These are phyloP conservation scores for Semnornis frantzii DNA, from an alignment of 2,113 vertebrate genomes.

Conservation along the genomic window DNA sequence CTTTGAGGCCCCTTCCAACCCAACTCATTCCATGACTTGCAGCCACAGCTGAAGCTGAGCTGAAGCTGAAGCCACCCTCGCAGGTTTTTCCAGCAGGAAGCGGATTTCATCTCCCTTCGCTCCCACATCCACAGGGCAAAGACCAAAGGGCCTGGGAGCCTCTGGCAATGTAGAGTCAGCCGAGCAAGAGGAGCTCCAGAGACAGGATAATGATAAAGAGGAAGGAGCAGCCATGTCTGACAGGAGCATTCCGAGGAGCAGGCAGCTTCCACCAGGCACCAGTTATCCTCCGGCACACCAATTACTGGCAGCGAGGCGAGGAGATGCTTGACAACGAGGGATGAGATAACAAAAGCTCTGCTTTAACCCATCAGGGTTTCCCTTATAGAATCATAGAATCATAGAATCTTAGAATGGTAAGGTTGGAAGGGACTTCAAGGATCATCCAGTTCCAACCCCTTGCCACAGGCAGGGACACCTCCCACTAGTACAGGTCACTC, in stretches of 20 bases:
- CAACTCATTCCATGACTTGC: not conserved
- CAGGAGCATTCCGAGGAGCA: slow-evolving; percentile 19
- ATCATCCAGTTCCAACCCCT: no score
- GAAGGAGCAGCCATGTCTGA: not conserved
- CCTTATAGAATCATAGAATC: not conserved
- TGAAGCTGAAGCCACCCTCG: not conserved
- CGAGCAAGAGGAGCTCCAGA: not conserved
- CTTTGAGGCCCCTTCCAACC: no score
- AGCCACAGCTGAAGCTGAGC: not conserved
- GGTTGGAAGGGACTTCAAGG: no score
- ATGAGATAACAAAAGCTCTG: slow-evolving; percentile 25
- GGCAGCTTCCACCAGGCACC: slow-evolving; percentile 22
- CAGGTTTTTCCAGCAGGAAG: not conserved
- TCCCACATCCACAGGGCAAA: not conserved
- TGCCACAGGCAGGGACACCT: no score
- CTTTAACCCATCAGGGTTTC: slow-evolving; percentile 41
- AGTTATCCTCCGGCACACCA: not conserved
- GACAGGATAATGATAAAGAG: slow-evolving; percentile 9
- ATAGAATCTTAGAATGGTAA: no score
- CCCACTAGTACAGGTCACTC: no score
- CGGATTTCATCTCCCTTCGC: not conserved
- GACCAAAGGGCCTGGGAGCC: fast-evolving
- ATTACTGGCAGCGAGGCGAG: not conserved
- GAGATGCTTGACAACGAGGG: slow-evolving; percentile 17
- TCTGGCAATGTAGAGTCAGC: not conserved